Conservation (phyloP, 2,888 invertebrate genomes). For the Parnassius mnemosyne region DNA sequence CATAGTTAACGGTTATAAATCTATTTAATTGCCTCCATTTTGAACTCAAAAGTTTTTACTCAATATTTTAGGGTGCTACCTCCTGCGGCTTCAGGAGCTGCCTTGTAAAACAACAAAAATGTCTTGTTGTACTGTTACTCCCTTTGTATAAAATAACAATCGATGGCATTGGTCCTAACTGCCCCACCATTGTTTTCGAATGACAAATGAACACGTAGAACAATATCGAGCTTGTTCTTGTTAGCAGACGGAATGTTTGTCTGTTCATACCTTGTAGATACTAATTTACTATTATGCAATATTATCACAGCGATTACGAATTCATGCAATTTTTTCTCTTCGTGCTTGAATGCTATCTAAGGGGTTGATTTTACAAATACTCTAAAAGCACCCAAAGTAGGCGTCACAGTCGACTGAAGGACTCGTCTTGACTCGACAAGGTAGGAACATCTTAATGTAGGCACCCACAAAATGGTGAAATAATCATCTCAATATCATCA, state of each 20-base stretch:
- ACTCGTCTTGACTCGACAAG: no score
- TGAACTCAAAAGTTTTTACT: constrained; percentile 50
- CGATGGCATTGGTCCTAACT: constrained; percentile 59
- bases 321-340: no score
- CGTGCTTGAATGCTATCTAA: no score
- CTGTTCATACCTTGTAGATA: constrained; percentile 9
- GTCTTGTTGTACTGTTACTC: constrained; percentile 64
- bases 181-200: constrained; percentile 56
- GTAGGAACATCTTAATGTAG: no score
- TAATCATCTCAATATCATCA: no score
- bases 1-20: constrained; percentile 66
- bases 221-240: constrained; percentile 42
- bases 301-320: not conserved
- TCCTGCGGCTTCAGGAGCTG: constrained; percentile 73
- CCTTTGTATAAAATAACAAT: constrained; percentile 55
- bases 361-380: no score
- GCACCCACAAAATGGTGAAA: no score
- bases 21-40: constrained; percentile 70
- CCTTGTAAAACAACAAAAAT: constrained; percentile 73
- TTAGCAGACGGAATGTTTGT: constrained; percentile 18
- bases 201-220: constrained; percentile 67
- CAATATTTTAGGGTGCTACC: constrained; percentile 67
- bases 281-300: constrained; percentile 27
- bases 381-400: no score
- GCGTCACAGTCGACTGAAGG: no score